Conservation (phyloP, 2,888 invertebrate genomes). For the Amphipyra berbera region DNA sequence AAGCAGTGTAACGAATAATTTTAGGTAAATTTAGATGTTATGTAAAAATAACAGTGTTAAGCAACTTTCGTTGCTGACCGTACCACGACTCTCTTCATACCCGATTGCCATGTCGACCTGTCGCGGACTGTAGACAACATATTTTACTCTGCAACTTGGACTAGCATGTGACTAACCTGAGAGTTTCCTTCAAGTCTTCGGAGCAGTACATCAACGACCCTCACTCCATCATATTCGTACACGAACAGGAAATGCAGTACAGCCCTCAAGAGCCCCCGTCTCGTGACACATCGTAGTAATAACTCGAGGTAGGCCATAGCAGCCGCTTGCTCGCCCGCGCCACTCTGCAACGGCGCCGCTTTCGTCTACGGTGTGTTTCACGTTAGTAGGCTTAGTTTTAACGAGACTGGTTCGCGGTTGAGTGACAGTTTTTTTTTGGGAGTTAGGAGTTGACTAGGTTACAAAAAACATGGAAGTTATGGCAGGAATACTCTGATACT, state of each 20-base stretch:
- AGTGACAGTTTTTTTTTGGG: slow-evolving; percentile 68
- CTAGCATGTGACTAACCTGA: slow-evolving; percentile 87
- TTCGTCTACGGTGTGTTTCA: slow-evolving; percentile 79
- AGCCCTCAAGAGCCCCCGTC: slow-evolving; percentile 94
- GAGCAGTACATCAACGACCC: slow-evolving; percentile 95
- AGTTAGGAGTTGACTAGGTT: not conserved
- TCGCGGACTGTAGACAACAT: too few relatives aligned
- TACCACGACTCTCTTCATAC: too few relatives aligned
- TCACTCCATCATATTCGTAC: slow-evolving; percentile 95
- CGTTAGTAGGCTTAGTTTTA: slow-evolving; percentile 69
- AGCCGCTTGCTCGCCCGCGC: slow-evolving; percentile 96
- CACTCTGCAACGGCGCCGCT: slow-evolving; percentile 92
- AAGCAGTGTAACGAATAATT: too few relatives aligned
- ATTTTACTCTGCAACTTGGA: too few relatives aligned
- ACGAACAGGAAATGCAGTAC: slow-evolving; percentile 96
- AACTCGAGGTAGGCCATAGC: slow-evolving; percentile 98
- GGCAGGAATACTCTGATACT: too few relatives aligned
- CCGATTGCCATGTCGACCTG: too few relatives aligned
- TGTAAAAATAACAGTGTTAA: too few relatives aligned
- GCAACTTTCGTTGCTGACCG: too few relatives aligned
- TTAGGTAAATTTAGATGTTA: too few relatives aligned
- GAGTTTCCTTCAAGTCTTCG: slow-evolving; percentile 93
- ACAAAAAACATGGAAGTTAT: not conserved
- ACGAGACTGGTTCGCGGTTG: slow-evolving; percentile 64
- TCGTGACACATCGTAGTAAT: slow-evolving; percentile 95